Evolutionary conservation across 2,888 invertebrate species (phyloP).

Genomic region (Cepaea hortensis): DNA sequence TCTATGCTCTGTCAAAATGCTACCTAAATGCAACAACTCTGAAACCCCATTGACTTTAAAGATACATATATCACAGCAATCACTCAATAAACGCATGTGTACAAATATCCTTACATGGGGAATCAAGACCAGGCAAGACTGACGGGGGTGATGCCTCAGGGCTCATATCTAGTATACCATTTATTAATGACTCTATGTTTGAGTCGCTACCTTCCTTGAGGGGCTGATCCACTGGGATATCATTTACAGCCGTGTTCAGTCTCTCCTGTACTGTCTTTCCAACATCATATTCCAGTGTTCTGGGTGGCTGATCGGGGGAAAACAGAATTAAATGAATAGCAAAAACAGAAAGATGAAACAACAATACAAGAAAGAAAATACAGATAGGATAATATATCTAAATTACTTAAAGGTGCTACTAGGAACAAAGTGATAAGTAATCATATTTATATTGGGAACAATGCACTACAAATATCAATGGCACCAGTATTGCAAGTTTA

Average conservation of each 20-base stretch:
- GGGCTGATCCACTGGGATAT: conserved; percentile 26
- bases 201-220: conserved; percentile 59
- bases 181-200: conserved; percentile 65
- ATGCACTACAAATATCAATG: no score
- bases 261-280: neutral
- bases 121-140: conserved; percentile 37
- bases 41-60: no score
- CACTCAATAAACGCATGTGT: no score
- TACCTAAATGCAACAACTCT: no score
- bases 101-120: conserved; percentile 14
- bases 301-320: conserved; percentile 30
- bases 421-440: no score
- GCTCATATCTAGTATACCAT: conserved; percentile 68
- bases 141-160: conserved; percentile 63
- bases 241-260: neutral
- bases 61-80: no score
- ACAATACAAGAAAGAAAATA: no score
- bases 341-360: neutral
- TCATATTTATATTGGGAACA: no score
- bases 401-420: no score
- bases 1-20: no score
- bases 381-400: no score
- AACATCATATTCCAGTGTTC: conserved; percentile 23
- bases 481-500: no score
- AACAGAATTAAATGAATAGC: neutral